A percentile compares a stretch with the other conserved stretches of the same genome.
Conservation (phyloP, 2,797 vertebrate genomes). For the Lerista edwardsae region DNA sequence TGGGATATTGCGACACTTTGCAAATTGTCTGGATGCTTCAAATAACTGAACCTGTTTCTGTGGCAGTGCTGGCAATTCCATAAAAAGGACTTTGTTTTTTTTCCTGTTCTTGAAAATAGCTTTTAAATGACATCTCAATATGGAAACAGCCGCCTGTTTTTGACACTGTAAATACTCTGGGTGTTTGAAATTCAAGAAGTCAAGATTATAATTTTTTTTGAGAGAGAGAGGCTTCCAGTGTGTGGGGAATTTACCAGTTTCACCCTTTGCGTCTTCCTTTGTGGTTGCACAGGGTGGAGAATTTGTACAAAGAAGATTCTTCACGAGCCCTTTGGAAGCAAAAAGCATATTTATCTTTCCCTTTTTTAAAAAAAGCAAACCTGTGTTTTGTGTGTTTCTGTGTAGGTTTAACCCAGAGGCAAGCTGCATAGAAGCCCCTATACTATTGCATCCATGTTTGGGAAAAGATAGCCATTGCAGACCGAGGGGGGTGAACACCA, state of each 20-base stretch:
- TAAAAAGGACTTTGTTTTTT: slow-evolving; percentile 52
- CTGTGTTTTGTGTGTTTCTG: no score
- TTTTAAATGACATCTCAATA: slow-evolving; percentile 37
- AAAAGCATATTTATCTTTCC: slow-evolving; percentile 5
- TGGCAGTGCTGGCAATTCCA: slow-evolving; percentile 36
- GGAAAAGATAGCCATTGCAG: slow-evolving; percentile 76
- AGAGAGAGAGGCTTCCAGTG: slow-evolving; percentile 9
- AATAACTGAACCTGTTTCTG: background rate
- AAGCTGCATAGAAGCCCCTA: slow-evolving; percentile 38
- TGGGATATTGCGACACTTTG: slow-evolving; percentile 28
- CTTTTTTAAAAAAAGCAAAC: background rate
- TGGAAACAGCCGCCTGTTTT: slow-evolving; percentile 10
- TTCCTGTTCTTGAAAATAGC: slow-evolving; percentile 49
- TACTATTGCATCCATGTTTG: slow-evolving; percentile 85
- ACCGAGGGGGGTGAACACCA: slow-evolving; percentile 65
- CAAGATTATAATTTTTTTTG: slow-evolving; percentile 7
- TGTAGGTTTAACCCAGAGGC: slow-evolving; percentile 64
- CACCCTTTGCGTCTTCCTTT: slow-evolving; percentile 15
- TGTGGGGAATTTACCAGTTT: background rate
- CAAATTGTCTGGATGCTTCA: slow-evolving; percentile 24
- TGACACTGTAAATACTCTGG: slow-evolving; percentile 35
- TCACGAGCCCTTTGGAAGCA: background rate
- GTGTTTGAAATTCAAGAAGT: slow-evolving; percentile 1
- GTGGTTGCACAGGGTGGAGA: background rate
- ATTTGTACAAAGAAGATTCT: background rate